Conservation (phyloP, 2,888 invertebrate species). For the Galerucella calmariensis region DNA sequence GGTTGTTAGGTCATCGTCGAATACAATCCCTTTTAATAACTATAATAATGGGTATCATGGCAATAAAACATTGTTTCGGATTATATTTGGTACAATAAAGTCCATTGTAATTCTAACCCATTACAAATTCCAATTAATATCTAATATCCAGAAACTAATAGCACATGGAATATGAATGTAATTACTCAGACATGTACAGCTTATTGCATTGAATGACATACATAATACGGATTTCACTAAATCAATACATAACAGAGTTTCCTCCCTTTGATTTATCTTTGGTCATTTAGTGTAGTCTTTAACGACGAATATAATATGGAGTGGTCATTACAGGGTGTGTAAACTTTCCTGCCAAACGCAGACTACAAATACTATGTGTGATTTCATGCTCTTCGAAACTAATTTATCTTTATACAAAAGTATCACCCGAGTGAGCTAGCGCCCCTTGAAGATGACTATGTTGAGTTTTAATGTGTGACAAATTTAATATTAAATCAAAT, state of each 20-base stretch:
- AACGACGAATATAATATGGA: not conserved
- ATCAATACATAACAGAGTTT: not conserved
- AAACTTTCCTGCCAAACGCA: too few species aligned
- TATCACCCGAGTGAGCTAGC: too few species aligned
- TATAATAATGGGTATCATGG: not conserved
- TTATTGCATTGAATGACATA: conserved; percentile 10
- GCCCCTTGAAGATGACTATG: too few species aligned
- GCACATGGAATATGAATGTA: conserved; percentile 27
- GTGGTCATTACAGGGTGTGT: not conserved
- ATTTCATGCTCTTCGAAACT: too few species aligned
- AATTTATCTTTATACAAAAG: too few species aligned
- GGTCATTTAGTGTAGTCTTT: not conserved
- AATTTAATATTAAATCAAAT: too few species aligned
- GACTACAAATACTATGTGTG: too few species aligned
- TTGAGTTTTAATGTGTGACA: too few species aligned
- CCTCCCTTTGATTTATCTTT: not conserved
- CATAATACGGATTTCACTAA: not conserved
- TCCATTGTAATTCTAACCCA: conserved; percentile 18
- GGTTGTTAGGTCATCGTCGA: not conserved
- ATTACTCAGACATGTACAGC: conserved; percentile 11
- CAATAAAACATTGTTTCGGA: not conserved
- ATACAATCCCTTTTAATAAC: not conserved
- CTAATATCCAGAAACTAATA: conserved; percentile 27
- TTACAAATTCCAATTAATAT: conserved; percentile 30
- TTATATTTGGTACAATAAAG: not conserved